These are phyloP conservation scores for Halisarca cf. caerulea DNA, from an alignment of 37 sponge, comb jelly and placozoan genomes.

Conservation along the genomic window DNA sequence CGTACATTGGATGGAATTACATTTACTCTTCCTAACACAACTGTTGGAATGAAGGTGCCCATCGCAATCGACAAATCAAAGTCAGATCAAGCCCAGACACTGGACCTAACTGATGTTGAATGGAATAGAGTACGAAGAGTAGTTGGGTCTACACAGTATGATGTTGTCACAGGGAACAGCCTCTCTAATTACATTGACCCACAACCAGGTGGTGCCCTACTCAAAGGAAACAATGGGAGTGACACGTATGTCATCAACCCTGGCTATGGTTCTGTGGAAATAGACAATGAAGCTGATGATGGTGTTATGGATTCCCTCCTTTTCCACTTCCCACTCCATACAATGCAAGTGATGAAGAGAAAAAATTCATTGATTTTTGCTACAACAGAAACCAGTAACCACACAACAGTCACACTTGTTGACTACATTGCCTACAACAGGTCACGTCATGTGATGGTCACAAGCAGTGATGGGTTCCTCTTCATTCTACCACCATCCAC, in stretches of 20 bases:
- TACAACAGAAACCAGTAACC: no score
- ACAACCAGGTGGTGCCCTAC: background rate
- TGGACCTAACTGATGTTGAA: no score
- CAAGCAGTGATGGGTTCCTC: no score
- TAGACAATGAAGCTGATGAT: constrained; percentile 28
- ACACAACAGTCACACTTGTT: no score
- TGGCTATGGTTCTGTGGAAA: background rate
- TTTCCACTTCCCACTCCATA: background rate
- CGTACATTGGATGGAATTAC: no score
- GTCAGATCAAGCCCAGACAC: no score
- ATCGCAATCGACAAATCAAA: no score
- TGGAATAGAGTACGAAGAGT: background rate
- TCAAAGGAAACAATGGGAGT: constrained; percentile 5
- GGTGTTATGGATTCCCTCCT: background rate
- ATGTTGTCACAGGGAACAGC: constrained; percentile 1
- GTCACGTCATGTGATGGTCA: no score
- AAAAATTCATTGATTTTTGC: background rate
- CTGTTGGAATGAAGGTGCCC: no score
- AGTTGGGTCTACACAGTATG: background rate
- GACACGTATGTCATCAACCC: constrained; percentile 31
- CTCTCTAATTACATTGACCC: constrained; percentile 22
- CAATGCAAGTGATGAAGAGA: background rate
- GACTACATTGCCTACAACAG: no score
- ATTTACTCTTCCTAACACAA: no score
- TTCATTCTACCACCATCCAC: no score